Base-by-base conservation (phyloP, 2,113 vertebrate species). In the Protomyctophum bolini region DNA sequence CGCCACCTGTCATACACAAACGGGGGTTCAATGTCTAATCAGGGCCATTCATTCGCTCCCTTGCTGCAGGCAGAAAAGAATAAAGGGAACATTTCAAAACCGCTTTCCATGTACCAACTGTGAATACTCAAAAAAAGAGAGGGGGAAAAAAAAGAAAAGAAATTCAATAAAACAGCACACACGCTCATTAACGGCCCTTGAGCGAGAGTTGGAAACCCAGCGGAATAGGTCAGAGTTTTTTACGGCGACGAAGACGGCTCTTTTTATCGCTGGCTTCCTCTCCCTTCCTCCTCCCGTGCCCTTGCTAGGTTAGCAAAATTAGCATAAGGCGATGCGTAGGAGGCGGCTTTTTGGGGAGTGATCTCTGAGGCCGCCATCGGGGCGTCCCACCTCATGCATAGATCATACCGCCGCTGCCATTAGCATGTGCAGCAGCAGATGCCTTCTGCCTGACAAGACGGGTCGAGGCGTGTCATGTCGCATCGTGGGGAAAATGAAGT, bases 1-100 rank as follows among this genome's bases (percentile, higher is more conserved):
- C 86, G 11, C 80, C 91, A 74, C 80, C 94, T 95, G 88, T 70
- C 78, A 71, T 60, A 88, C 70, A 87, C 71, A 86, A 85, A 66
- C 62, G n/a, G 9, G 11, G 77, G 84, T 83, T 87, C 73, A 84
- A 89, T 87, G 81, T 73, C 76, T 86, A 87, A 90, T 91, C 86
- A 90, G 73, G 75, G 72, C 75, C 63, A 87, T 90, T 89, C 82
- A 83, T 56, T 75, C 73, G 68, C 61, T 28, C 76, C 52, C 15
- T 28, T 57, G 60, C 64, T 55, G 70, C 63, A 10, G 29, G 48
- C 66, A 72, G 54, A 58, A 79, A 76, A 77, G 55, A 77, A 79
- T 72, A 75, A 48, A 67, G 33, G 33, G 33, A n/a, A 41, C 48
- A 8, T 73, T 72, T 61, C 46, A n/a, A 48, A 65, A 63, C 54